These are phyloP conservation scores for Hermodice carunculata DNA, from an alignment of 2,888 invertebrate genomes.

Conservation along the genomic window DNA sequence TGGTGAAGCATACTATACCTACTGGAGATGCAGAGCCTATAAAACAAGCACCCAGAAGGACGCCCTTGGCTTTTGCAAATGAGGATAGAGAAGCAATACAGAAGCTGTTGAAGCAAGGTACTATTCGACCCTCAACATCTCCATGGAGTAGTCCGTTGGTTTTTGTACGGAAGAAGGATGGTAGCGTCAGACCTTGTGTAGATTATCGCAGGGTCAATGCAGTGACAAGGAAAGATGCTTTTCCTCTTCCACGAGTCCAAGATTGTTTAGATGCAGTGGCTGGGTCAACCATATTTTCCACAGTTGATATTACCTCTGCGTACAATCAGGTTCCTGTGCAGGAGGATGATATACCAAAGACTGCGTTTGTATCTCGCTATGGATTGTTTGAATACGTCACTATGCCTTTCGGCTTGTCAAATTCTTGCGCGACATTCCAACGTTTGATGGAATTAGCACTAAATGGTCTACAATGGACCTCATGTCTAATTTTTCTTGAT, in stretches of 20 bases:
- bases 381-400: background rate
- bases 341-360: conserved; percentile 8
- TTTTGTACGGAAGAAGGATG: background rate
- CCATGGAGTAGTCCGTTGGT: background rate
- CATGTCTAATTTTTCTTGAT: conserved; percentile 3
- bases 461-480: background rate
- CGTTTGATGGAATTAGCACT: conserved; percentile 1
- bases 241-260: background rate
- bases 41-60: background rate
- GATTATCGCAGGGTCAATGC: conserved; percentile 6
- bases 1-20: background rate
- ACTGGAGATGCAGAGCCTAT: background rate
- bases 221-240: background rate
- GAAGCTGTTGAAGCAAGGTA: background rate
- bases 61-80: background rate
- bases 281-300: background rate
- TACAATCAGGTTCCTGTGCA: conserved; percentile 1
- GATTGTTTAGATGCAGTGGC: background rate
- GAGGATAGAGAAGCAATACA: conserved; percentile 1
- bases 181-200: background rate
- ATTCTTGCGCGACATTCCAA: background rate
- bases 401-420: conserved; percentile 8
- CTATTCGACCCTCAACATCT: background rate
- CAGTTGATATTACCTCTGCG: background rate
- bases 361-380: conserved; percentile 1